Evolutionary conservation across 2,113 vertebrate species (phyloP).

Genomic region (Probosciger aterrimus): DNA sequence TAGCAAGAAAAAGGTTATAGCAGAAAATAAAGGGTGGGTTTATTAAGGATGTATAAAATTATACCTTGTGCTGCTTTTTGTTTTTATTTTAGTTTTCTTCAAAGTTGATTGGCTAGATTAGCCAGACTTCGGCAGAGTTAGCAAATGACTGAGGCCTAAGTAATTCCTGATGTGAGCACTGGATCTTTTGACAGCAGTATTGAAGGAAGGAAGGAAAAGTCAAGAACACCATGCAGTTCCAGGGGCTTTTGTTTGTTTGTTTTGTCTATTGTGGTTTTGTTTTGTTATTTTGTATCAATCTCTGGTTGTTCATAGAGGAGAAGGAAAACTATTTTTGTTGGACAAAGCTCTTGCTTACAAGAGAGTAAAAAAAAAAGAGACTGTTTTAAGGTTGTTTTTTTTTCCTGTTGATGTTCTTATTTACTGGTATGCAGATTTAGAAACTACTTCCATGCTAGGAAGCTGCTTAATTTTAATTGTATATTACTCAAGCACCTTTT

Average conservation of each 20-base stretch:
- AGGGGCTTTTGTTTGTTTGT: conserved; percentile 70
- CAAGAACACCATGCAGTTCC: conserved; percentile 70
- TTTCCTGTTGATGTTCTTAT: conserved; percentile 76
- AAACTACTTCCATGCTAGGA: conserved; percentile 81
- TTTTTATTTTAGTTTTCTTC: conserved; percentile 72
- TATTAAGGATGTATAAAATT: conserved; percentile 74
- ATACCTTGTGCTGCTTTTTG: conserved; percentile 82
- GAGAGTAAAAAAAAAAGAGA: conserved; percentile 68
- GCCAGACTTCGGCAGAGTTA: conserved; percentile 75
- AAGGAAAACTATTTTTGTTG: conserved; percentile 71
- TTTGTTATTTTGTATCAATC: conserved; percentile 69
- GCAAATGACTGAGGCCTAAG: conserved; percentile 70
- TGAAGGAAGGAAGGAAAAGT: conserved; percentile 69
- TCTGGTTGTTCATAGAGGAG: conserved; percentile 75
- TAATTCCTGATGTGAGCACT: conserved; percentile 78
- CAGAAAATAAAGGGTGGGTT: conserved; percentile 71
- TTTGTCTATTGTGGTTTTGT: conserved; percentile 70
- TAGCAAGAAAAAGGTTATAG: conserved; percentile 67
- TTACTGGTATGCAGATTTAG: conserved; percentile 83
- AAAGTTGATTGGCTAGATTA: conserved; percentile 78
- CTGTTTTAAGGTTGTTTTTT: conserved; percentile 67
- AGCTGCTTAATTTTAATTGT: conserved; percentile 85
- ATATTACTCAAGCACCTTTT: conserved; percentile 91
- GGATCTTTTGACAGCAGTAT: conserved; percentile 72
- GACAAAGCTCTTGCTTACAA: conserved; percentile 77